Evolutionary conservation across 1,140 invertebrate genomes (phyloP).

Genomic region (Aphidius ervi): DNA sequence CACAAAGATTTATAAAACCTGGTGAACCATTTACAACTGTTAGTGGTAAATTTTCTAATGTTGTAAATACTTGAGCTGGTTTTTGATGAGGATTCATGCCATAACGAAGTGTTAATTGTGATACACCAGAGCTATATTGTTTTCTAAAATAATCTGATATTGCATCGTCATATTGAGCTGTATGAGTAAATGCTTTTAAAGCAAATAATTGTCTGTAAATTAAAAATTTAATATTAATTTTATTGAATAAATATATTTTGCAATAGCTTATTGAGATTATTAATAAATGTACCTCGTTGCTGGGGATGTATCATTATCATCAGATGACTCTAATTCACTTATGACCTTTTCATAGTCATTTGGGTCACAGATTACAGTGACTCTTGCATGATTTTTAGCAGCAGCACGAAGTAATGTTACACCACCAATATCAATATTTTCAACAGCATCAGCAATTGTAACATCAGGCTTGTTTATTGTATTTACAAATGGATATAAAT

Average conservation of each 20-base stretch:
- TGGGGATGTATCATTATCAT: constrained; percentile 62
- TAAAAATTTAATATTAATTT: background rate
- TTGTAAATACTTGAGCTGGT: constrained; percentile 89
- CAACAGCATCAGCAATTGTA: constrained; percentile 85
- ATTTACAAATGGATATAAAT: constrained; percentile 94
- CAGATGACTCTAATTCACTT: constrained; percentile 64
- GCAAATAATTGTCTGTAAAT: constrained; percentile 67
- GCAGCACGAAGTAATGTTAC: constrained; percentile 92
- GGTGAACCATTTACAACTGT: constrained; percentile 91
- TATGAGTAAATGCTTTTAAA: constrained; percentile 93
- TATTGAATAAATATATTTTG: too few relatives aligned
- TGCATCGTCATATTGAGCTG: constrained; percentile 87
- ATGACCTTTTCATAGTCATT: constrained; percentile 78
- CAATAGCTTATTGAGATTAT: background rate
- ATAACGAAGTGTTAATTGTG: constrained; percentile 84
- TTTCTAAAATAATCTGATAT: constrained; percentile 95
- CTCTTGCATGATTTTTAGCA: constrained; percentile 95
- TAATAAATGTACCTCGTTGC: constrained; percentile 64
- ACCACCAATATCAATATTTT: constrained; percentile 96
- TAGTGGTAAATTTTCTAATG: constrained; percentile 75
- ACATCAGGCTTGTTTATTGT: constrained; percentile 81
- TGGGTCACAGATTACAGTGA: constrained; percentile 93
- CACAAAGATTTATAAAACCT: constrained; percentile 96
- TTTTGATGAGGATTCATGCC: constrained; percentile 99
- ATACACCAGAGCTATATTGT: constrained; percentile 73